Evolutionary conservation across 1,140 invertebrate species (phyloP), one percentile per base, ranked within the genome.

Genomic region (Spodoptera frugiperda): DNA sequence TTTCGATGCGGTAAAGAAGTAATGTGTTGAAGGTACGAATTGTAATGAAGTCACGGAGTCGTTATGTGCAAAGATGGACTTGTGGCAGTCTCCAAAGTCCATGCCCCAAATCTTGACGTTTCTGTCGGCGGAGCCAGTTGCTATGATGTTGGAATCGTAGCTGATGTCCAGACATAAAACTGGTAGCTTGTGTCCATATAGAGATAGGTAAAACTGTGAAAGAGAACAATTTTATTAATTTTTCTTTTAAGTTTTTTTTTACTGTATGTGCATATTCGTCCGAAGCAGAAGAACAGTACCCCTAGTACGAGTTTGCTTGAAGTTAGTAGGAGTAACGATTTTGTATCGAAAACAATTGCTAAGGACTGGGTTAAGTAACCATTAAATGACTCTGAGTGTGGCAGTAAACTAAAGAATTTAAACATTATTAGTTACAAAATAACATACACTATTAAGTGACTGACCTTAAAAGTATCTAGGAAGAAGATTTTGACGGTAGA

Each of bases 31-130:
- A 0, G 98, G 97, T 14, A 99, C 96, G 87, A 99, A 99, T 84
- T 97, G 95, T 3, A 99, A 87, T 59, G 97, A 96, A 63, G 97
- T 99, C 1, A 99, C 96, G 6, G 98, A 98, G 89, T 99, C 98
- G 86, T 99, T 98, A 92, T 99, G 99, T 2, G 98, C 98, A 94
- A 98, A 97, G 72, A 97, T 93, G 0, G 97, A 97, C 81, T 96
- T 96, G 89, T 98, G 97, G 85, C 98, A 99, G 93, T 99, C 99
- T 17, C 99, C 99, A 94, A 99, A 99, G 93, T 99, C 98, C 89
- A 99, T 95, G 55, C 99, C 99, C 99, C 99, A 99, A 78, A 99
- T 97, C 95, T 99, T 99, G 4, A 99, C 96, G 92, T 98, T 99
- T 19, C 98, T 96, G 94, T 99, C 99, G 0, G 97, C 97, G 15